Base-by-base conservation (phyloP, 2,888 invertebrate species). In the Molanna angustata region DNA sequence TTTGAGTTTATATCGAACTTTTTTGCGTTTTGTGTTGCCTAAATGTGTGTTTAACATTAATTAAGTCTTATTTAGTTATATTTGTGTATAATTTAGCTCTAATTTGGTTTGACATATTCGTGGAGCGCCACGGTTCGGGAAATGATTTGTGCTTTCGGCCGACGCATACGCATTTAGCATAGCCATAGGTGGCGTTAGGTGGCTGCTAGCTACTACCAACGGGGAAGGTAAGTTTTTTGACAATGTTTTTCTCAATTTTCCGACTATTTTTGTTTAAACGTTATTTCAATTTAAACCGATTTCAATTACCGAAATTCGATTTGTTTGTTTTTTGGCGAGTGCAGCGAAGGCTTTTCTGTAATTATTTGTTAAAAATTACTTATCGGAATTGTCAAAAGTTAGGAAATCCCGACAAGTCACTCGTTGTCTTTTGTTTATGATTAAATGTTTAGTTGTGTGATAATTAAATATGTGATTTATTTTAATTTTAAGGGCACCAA, bases 51-150 rank as follows among this genome's bases (percentile, higher is more conserved):
- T 66, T 67, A 69, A 71, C 69, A 71, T 70, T 69, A 74, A 73
- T 76, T 73, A 70, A 70, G 74, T 74, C 74, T 66, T 71, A 73
- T 75, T 76, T 71, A 72, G 70, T 67, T 66, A 67, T 70, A 76
- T 65, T 68, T 64, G 69, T 66, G 74, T 69, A 72, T 71, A 70
- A 70, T 72, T 67, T 68, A 76, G 76, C 72, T 74, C 75, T 74
- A 76, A 74, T 74, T 73, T 70, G 73, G 70, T 69, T 69, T 73
- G 72, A 76, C 74, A 76, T 76, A 69, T 69, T 69, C 66, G 74
- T 73, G 74, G 74, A 75, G 75, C 76, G 76, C 76, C 76, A 76
- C 76, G 76, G 76, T 69, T 76, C 73, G 76, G 76, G 76, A 76
- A 76, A 77, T 76, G 76, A 76, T 74, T 76, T 74, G 76, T 76